Base-by-base conservation (phyloP, 2,113 vertebrate species). In the Pimephales promelas region DNA sequence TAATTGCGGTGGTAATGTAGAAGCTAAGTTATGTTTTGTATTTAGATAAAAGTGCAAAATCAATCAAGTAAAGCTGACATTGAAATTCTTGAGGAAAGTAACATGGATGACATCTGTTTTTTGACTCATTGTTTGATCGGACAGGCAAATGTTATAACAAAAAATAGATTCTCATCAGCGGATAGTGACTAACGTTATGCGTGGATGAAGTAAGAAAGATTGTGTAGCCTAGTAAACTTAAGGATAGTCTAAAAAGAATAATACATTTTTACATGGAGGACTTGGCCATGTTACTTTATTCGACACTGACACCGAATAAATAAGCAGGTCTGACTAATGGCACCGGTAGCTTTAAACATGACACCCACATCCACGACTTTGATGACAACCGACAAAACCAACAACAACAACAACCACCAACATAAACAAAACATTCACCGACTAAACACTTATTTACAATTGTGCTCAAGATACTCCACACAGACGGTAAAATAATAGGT, bases 61-160 rank as follows among this genome's bases (percentile, higher is more conserved):
- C 28, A 36, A 43, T 78, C 54, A 59, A 47, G 47, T 61, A 76
- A 76, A 36, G 24, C 77, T 79, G 76, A 45, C 14, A 57, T 8
- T 10, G 34, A 28, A 79, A 49, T 26, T 26, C 59, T 79, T 8
- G 24, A 79, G 59, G 10, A 26, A 66, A 79, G 34, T 26, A 45
- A 61, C 8, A 16, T 6, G 14, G 34, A 43, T 20, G 14, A 79
- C 40, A 47, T 73, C 47, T 22, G 72, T 75, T 75, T 75, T 8
- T 75, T 31, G 14, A 31, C 72, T 45, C 71, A 24, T 47, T 16
- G 24, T 4, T 49, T 47, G 43, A 47, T 26, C 3, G 13, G 14
- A 73, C n/a, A 26, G 43, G 43, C 3, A 24, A 14, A 45, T 73
- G 22, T 73, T 24, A 4, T 10, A 73, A 26, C 9, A 11, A 34